Percentiles rank a stretch among this genome's conserved stretches.
phyloP scores from a whole-genome alignment of 2,888 invertebrate genomes.

The Calliopum simillimum region DNA sequence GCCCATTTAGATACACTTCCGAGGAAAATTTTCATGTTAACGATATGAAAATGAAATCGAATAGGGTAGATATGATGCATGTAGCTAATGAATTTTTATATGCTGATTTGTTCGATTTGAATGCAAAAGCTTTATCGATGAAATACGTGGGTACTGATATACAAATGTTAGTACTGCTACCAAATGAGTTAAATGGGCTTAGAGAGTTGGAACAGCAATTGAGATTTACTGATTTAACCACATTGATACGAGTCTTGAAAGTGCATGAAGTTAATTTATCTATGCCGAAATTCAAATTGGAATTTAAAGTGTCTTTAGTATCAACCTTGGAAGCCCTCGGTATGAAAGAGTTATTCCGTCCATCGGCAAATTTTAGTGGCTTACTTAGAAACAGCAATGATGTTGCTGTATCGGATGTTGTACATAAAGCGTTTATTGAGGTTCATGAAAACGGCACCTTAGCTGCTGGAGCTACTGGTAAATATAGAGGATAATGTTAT shows the following conservation, averaged over 20 bases:
- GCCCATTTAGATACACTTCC: no score
- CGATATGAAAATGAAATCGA: no score
- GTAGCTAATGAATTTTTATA: slow-evolving; percentile 67
- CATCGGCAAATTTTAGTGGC: slow-evolving; percentile 71
- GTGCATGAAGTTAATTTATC: slow-evolving; percentile 63
- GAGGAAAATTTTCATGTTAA: no score
- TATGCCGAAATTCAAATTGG: slow-evolving; percentile 85
- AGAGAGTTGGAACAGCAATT: slow-evolving; percentile 73
- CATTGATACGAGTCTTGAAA: slow-evolving; percentile 67
- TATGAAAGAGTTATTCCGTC: no score
- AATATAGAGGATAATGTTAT: slow-evolving; percentile 30
- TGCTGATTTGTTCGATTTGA: slow-evolving; percentile 65
- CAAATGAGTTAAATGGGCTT: slow-evolving; percentile 76
- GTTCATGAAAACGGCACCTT: slow-evolving; percentile 91
- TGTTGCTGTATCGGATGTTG: slow-evolving; percentile 68
- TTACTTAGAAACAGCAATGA: slow-evolving; percentile 17
- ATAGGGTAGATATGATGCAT: slow-evolving; percentile 78
- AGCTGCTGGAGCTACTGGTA: slow-evolving; percentile 83
- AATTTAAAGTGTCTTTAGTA: slow-evolving; percentile 74
- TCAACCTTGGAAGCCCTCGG: no score
- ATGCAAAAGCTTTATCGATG: slow-evolving; percentile 76
- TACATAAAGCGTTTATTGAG: slow-evolving; percentile 88
- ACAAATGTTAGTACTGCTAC: slow-evolving; percentile 82
- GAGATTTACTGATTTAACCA: slow-evolving; percentile 68
- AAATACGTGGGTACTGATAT: slow-evolving; percentile 77